Base-by-base conservation (phyloP, 1,140 invertebrate species). In the Drosophila bocki region DNA sequence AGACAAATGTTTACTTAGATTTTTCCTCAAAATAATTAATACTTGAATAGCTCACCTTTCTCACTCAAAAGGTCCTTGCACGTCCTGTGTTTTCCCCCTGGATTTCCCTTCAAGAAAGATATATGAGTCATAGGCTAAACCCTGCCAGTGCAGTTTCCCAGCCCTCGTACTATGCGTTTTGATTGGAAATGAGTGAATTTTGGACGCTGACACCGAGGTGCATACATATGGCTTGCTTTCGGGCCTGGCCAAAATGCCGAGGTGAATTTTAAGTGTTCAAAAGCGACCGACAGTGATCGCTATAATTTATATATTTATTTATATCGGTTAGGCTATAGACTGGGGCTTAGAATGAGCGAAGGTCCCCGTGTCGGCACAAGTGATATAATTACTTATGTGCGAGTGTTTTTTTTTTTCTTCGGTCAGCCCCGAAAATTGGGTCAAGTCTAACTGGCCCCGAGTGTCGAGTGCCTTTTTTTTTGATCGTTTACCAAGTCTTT, bases 371-470 rank as follows among this genome's bases (percentile, higher is more conserved):
- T 15, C 53, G 33, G 53, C 56, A 42, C 61, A 33, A 61, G 39
- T 63, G 61, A 57, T 80, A 56, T 65, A 60, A 65, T 72, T 72
- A 71, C 60, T 79, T 60, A 33, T 63, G 19, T 70, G n/a, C 45
- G 53, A 44, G 47, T 51, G 47, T 2, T 37, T 37, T 41, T 37
- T 37, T 41, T 65, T 68, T 75, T 72, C 77, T 76, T 84, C 32
- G 37, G 61, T 47, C 56, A 62, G 64, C 54, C 41, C 45, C 44
- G 19, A 54, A 65, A 86, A 87, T 86, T 82, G 76, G 82, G 75
- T 86, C 83, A 86, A 87, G 82, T 87, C 79, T 50, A 86, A 86
- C 83, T 61, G 64, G 79, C 65, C 61, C 47, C 75, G 56, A 56
- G 48, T 61, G 47, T 41, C 42, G 50, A 57, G 61, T 69, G 56